These are phyloP conservation scores for Lytechinus variegatus DNA, from an alignment of 35 echinoderm and acorn worm genomes.

Conservation along the genomic window DNA sequence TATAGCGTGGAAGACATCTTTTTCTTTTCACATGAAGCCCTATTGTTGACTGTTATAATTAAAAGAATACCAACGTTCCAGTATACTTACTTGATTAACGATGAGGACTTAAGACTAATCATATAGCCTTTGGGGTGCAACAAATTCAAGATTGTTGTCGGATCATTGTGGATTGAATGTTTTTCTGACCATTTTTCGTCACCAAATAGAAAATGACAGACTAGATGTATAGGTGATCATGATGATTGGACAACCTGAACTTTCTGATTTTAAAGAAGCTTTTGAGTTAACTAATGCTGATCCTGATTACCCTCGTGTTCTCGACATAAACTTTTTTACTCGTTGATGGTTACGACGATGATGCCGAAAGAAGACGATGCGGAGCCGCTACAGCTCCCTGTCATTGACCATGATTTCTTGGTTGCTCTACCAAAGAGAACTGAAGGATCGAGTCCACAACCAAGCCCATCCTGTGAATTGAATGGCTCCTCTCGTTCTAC, in stretches of 20 bases:
- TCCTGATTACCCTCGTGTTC: neutral
- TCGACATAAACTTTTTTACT: neutral
- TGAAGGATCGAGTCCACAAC: neutral
- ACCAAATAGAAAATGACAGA: neutral
- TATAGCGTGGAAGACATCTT: neutral
- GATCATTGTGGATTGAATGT: neutral
- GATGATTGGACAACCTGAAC: neutral
- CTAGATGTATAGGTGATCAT: neutral
- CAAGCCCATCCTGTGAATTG: neutral
- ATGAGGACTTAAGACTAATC: no score
- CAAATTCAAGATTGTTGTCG: no score
- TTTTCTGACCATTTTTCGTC: neutral
- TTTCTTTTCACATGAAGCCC: neutral
- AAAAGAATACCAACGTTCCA: neutral
- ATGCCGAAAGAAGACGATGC: neutral
- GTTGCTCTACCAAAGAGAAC: neutral
- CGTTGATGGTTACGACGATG: neutral
- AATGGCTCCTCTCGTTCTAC: neutral
- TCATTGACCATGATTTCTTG: slow-evolving; percentile 21
- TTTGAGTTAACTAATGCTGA: neutral
- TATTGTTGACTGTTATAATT: neutral
- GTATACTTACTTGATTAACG: neutral
- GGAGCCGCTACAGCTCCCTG: neutral
- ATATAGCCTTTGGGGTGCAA: no score
- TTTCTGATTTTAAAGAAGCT: neutral